phyloP scores from a whole-genome alignment of 1,140 invertebrate species.

The Drosophila kepulauana region DNA sequence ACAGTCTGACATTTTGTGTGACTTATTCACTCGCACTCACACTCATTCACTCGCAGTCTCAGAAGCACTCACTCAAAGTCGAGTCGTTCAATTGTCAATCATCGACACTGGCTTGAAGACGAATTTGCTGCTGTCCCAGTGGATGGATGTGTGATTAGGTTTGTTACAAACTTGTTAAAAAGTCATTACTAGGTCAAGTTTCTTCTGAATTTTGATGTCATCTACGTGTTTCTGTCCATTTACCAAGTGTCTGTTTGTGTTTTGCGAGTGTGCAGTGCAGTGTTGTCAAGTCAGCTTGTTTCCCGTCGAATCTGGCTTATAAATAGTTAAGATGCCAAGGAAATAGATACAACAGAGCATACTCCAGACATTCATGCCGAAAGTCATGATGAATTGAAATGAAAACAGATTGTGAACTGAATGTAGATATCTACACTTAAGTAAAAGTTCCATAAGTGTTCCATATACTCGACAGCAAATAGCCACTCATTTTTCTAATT shows the following conservation, averaged over 20 bases:
- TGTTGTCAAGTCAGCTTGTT: not conserved
- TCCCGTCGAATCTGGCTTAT: not conserved
- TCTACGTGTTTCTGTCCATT: not conserved
- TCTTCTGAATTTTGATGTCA: not conserved
- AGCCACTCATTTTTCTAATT: not conserved
- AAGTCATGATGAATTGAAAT: too few relatives aligned
- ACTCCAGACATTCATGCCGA: too few relatives aligned
- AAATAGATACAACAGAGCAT: too few relatives aligned
- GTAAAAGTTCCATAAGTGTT: too few relatives aligned
- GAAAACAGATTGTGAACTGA: not conserved
- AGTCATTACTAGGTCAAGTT: slow-evolving; percentile 59
- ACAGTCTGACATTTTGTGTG: slow-evolving; percentile 26
- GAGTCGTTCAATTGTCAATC: slow-evolving; percentile 33
- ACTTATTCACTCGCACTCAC: slow-evolving; percentile 13
- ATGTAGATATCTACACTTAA: too few relatives aligned
- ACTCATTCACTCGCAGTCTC: slow-evolving; percentile 1
- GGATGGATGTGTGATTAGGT: slow-evolving; percentile 29
- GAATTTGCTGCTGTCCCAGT: slow-evolving; percentile 25
- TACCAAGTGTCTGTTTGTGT: too few relatives aligned
- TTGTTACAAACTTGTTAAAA: slow-evolving; percentile 68
- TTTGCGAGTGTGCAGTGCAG: not conserved
- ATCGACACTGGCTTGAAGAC: slow-evolving; percentile 13
- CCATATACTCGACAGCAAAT: not conserved
- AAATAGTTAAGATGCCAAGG: not conserved
- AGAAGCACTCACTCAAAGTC: not conserved